Evolutionary conservation across 1,140 invertebrate species (phyloP), one percentile per base, ranked within the genome.

Genomic region (Leptoteleia sp.): DNA sequence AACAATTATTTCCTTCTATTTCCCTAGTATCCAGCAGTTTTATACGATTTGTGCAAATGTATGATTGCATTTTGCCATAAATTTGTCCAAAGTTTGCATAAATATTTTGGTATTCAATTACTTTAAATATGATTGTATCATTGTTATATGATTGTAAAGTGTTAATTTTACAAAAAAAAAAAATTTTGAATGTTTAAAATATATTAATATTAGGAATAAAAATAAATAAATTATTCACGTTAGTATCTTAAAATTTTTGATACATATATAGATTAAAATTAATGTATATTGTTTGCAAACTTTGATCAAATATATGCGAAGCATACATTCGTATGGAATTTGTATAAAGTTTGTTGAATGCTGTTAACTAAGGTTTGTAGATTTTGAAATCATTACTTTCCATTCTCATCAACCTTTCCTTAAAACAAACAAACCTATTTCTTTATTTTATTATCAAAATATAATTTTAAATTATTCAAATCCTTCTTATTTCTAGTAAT

Each of bases 301-400:
- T 48, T 48, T 13, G 1, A 8, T 2, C 6, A 11, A 29, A 7
- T 7, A 7, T 29, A 29, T 7, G 27, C 27, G 27, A 29, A 8
- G 6, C 8, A 7, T 29, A 6, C 8, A 16, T 19, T 15, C 16
- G 3, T 3, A 47, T 29, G 6, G 22, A 25, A 25, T 52, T 52
- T 25, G 48, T 37, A 52, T 12, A 52, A 52, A 52, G 1, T 55
- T 16, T 16, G 4, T 35, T 33, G 2, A 27, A 38, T 5, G 31
- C 31, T 13, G 33, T 16, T 33, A 0, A 33, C 15, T n/a, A 33
- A 16, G 17, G 13, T 42, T 4, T 25, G 40, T 38, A 29, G 19
- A 57, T 5, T 55, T 57, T 68, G 31, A 55, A 68, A 68, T 68
- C 50, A 8, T 55, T 68, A 65, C 37, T 48, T 29, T 9, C 1